phyloP scores from a whole-genome alignment of 2,888 invertebrate species.

The Gisinianus flammeolus region DNA sequence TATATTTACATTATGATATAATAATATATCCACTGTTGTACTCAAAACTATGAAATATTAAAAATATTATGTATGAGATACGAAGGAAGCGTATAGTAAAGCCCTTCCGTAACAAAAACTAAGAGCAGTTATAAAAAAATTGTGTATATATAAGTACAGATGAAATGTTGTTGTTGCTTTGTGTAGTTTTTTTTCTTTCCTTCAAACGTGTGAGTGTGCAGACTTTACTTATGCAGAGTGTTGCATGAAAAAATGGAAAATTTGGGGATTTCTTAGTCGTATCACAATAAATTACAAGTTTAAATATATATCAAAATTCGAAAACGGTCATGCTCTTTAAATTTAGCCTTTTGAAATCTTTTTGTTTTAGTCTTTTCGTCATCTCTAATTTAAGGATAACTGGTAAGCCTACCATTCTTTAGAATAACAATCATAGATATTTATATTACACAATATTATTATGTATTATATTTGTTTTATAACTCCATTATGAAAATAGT shows the following conservation, averaged over 20 bases:
- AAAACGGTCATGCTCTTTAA: conserved; percentile 31
- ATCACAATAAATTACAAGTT: conserved; percentile 36
- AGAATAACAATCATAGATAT: background rate
- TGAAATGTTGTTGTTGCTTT: too few species aligned
- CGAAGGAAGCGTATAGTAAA: too few species aligned
- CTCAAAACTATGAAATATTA: too few species aligned
- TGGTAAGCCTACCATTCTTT: background rate
- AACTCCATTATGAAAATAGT: conserved; percentile 33
- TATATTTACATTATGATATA: too few species aligned
- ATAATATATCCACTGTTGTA: too few species aligned
- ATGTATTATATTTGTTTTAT: conserved; percentile 13
- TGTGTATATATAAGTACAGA: too few species aligned
- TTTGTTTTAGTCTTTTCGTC: conserved; percentile 22
- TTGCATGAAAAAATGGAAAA: conserved; percentile 28
- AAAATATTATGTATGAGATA: too few species aligned
- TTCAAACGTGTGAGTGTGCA: background rate
- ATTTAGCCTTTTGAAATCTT: conserved; percentile 26
- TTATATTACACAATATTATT: background rate
- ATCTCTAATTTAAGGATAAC: conserved; percentile 26
- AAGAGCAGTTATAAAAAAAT: too few species aligned
- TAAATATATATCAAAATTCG: conserved; percentile 16
- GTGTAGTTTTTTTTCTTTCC: too few species aligned
- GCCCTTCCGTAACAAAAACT: background rate
- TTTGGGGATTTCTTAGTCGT: conserved; percentile 21
- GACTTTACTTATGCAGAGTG: background rate